Evolutionary conservation across 2,888 invertebrate genomes (phyloP), one percentile per base, ranked within the genome.

Genomic region (Hirtodrosophila trivittata): DNA sequence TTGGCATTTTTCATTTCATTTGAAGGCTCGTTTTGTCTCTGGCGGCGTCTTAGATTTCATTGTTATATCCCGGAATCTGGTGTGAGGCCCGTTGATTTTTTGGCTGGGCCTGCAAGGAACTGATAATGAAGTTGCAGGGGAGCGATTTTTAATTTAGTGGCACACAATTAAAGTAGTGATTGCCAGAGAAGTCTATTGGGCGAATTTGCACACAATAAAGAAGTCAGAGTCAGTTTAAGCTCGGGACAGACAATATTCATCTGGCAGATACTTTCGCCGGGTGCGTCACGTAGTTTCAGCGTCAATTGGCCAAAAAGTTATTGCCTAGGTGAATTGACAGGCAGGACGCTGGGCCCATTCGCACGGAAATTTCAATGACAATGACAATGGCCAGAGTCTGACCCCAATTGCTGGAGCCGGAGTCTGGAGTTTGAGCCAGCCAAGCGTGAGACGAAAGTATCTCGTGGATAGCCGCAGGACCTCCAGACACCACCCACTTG

Each of bases 321-420:
- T 75, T 69, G 72, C 58, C 75, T 43, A 72, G 77, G 71, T 68
- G 42, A 46, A 38, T 43, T 66, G 55, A 66, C 65, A 55, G 66
- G 14, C 59, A 28, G 62, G 32, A 68, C 81, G 75, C 64, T 74
- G 86, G 80, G 77, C 75, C 88, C 88, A 89, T 82, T 89, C 89
- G 85, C 69, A 89, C 86, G 88, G 87, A 88, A 89, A 88, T 75
- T 85, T 74, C 84, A 85, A 71, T 84, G 84, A 75, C 84, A 81
- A 4, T 28, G 28, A n/a, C 28, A 21, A 68, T 72, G 47, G 56
- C 57, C 64, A 69, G 58, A 51, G 46, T 32, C 13, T 16, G 33
- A 13, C 33, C 35, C 9, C n/a, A 16, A 13, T 28, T 51, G 45
- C n/a, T 16, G 32, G 7, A 25, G 25, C 25, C 42, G 57, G n/a